These are phyloP conservation scores for Patella caerulea DNA, from an alignment of 2,888 invertebrate genomes.

Conservation along the genomic window DNA sequence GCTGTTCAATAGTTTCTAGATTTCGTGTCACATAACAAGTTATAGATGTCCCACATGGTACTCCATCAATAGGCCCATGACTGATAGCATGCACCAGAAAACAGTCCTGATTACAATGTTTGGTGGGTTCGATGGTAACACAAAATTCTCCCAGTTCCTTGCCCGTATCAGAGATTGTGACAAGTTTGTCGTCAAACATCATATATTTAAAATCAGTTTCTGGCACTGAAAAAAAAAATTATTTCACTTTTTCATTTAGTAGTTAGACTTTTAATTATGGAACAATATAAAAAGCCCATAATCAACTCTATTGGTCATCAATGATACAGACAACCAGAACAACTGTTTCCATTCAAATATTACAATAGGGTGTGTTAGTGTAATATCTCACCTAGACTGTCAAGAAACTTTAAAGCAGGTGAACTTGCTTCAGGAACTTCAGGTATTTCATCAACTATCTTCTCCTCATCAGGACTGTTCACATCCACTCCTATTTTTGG, in stretches of 20 bases:
- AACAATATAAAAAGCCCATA: constrained; percentile 5
- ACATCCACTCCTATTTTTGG: not conserved
- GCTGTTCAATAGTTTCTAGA: constrained; percentile 70
- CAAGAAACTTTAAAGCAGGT: constrained; percentile 56
- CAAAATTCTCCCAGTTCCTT: constrained; percentile 69
- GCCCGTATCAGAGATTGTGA: constrained; percentile 69
- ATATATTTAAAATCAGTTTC: constrained; percentile 67
- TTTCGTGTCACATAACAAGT: constrained; percentile 66
- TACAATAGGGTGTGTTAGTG: not conserved
- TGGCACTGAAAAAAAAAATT: constrained; percentile 43
- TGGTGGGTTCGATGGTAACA: constrained; percentile 62
- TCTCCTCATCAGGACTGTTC: constrained; percentile 8
- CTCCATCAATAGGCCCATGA: constrained; percentile 69
- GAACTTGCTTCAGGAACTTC: constrained; percentile 51
- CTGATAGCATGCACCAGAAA: constrained; percentile 71
- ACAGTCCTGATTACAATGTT: constrained; percentile 62
- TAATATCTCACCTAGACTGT: constrained; percentile 48
- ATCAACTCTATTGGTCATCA: too few relatives aligned
- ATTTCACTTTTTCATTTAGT: not conserved
- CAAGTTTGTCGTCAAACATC: constrained; percentile 67
- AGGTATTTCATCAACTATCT: constrained; percentile 17
- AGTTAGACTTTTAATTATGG: not conserved
- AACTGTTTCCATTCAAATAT: not conserved
- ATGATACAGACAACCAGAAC: too few relatives aligned
- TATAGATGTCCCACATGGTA: constrained; percentile 71